phyloP scores from a whole-genome alignment of 2,113 vertebrate species.

The Scytalopus superciliaris region DNA sequence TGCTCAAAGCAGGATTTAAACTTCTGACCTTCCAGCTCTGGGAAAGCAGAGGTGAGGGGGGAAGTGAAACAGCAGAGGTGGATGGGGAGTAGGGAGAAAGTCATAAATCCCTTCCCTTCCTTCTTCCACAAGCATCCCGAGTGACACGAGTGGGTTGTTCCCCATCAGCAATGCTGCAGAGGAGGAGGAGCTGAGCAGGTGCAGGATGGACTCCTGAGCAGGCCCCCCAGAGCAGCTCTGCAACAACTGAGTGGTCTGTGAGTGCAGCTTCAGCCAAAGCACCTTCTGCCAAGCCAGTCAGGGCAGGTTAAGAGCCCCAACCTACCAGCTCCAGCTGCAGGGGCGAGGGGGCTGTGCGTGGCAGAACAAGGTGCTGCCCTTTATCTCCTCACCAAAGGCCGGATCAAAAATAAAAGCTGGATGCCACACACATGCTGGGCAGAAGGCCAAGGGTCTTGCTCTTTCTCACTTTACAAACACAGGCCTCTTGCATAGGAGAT shows the following conservation, averaged over 20 bases:
- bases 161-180: background rate
- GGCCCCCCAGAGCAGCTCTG: background rate
- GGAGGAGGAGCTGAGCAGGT: background rate
- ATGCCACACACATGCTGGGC: background rate
- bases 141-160: background rate
- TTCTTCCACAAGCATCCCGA: background rate
- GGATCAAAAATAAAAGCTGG: background rate
- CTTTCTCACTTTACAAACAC: background rate
- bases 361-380: background rate
- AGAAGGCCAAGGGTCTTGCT: background rate
- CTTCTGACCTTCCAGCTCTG: background rate
- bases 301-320: background rate
- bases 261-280: background rate
- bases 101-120: background rate
- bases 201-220: background rate
- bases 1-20: conserved; percentile 2
- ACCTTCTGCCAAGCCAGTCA: background rate
- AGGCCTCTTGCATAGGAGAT: background rate
- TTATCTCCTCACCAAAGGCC: background rate
- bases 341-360: background rate
- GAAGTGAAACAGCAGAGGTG: background rate
- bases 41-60: background rate
- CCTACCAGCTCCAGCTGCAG: background rate
- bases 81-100: background rate
- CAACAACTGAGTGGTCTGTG: background rate